phyloP scores from a whole-genome alignment of 2,113 vertebrate species.

The human (Homo sapiens) region DNA sequence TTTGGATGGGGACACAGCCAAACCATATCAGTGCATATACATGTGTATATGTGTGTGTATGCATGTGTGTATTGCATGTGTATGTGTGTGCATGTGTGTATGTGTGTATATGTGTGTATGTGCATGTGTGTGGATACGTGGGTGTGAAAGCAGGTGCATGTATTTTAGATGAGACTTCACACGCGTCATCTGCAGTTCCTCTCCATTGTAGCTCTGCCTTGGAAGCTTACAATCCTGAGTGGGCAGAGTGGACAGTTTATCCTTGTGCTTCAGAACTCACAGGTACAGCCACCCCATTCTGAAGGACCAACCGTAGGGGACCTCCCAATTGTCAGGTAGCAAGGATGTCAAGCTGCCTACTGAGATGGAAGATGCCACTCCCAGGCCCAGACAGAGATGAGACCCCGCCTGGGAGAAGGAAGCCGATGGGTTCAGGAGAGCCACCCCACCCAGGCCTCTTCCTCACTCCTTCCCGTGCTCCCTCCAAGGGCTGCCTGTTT shows the following conservation, averaged over 20 bases:
- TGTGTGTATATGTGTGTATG: no score
- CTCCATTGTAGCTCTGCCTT: background rate
- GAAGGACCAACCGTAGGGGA: fast-evolving
- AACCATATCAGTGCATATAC: no score
- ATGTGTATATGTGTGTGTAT: no score
- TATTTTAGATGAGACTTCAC: background rate
- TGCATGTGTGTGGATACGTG: no score
- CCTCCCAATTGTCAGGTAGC: background rate
- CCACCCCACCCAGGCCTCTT: fast-evolving
- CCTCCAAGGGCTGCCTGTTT: background rate
- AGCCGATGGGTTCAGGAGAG: background rate
- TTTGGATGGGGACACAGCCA: no score
- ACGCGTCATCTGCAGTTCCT: fast-evolving
- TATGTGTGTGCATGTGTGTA: no score
- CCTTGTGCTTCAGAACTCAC: background rate
- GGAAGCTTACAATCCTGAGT: fast-evolving
- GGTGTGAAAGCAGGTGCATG: no score
- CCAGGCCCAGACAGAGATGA: background rate
- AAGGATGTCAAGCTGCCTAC: background rate
- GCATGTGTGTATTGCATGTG: no score
- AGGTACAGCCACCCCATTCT: background rate
- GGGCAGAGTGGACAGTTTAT: background rate
- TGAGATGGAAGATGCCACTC: background rate
- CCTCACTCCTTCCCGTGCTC: background rate
- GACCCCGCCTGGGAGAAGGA: background rate